Percentiles rank a stretch among this genome's conserved stretches.
Evolutionary conservation across 2,113 vertebrate species (phyloP).

Genomic region (Pseudorectes ferrugineus): DNA sequence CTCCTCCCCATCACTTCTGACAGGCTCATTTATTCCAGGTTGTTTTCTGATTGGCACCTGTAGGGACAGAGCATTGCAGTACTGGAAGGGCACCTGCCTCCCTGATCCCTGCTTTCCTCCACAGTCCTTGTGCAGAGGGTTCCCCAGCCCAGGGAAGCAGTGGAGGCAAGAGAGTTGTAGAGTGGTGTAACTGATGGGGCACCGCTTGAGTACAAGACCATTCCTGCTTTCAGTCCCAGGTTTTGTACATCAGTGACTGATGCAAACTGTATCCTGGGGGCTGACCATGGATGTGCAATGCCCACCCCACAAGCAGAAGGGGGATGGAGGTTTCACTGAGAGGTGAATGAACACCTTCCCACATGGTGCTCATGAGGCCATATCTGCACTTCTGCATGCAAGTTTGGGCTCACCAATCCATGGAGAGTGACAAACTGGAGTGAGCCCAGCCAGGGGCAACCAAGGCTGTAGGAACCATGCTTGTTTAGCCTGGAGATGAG

Average conservation of each 20-base stretch:
- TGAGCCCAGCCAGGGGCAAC: fast-evolving
- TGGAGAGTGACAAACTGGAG: background rate
- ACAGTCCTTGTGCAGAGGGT: background rate
- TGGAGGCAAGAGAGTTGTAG: background rate
- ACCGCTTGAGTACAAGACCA: background rate
- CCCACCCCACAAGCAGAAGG: background rate
- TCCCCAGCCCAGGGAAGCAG: fast-evolving
- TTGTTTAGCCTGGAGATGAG: background rate
- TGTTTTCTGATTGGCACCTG: background rate
- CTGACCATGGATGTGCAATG: fast-evolving
- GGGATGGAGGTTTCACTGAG: background rate
- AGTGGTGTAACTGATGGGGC: background rate
- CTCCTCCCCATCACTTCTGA: background rate
- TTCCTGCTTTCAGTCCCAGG: background rate
- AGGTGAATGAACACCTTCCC: background rate
- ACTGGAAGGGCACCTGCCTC: background rate
- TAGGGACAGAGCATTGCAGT: background rate
- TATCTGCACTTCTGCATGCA: background rate
- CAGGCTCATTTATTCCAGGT: background rate
- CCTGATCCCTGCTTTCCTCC: background rate
- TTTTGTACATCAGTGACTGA: background rate
- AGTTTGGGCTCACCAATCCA: background rate
- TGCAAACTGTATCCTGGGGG: background rate
- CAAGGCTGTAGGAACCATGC: background rate
- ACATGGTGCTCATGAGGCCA: fast-evolving